These are phyloP conservation scores for Troides helena DNA, from an alignment of 2,888 invertebrate species.

Conservation along the genomic window DNA sequence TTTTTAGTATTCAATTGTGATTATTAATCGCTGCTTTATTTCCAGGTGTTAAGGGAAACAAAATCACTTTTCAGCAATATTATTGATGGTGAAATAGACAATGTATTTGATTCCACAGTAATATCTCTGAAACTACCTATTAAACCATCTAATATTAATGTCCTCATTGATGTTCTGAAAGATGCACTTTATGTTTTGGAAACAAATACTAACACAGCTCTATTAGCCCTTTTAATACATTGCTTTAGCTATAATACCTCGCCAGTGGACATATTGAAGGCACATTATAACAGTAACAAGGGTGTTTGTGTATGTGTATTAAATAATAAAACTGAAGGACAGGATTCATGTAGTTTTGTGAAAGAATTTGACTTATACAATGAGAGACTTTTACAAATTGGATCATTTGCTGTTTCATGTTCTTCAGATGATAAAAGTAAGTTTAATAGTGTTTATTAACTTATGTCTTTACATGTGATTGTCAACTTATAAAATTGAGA, in stretches of 20 bases:
- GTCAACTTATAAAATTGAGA: too few species aligned
- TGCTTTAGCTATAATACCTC: constrained; percentile 58
- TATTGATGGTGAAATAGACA: constrained; percentile 63
- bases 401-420: constrained; percentile 84
- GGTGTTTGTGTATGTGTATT: constrained; percentile 47
- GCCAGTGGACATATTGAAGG: constrained; percentile 53
- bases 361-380: constrained; percentile 84
- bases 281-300: constrained; percentile 47
- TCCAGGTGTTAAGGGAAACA: constrained; percentile 77
- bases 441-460: constrained; percentile 33
- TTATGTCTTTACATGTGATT: too few species aligned
- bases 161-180: constrained; percentile 80
- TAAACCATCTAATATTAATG: constrained; percentile 72
- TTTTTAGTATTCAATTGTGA: too few species aligned
- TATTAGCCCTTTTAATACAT: constrained; percentile 77
- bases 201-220: constrained; percentile 83
- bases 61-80: constrained; percentile 70
- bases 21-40: constrained; percentile 32
- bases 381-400: constrained; percentile 85
- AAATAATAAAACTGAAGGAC: constrained; percentile 44
- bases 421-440: constrained; percentile 69
- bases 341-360: constrained; percentile 74
- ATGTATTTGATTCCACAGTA: constrained; percentile 63
- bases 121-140: constrained; percentile 62
- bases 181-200: constrained; percentile 83